phyloP scores from a whole-genome alignment of 2,888 invertebrate species.

The Cheilosia vulpina region DNA sequence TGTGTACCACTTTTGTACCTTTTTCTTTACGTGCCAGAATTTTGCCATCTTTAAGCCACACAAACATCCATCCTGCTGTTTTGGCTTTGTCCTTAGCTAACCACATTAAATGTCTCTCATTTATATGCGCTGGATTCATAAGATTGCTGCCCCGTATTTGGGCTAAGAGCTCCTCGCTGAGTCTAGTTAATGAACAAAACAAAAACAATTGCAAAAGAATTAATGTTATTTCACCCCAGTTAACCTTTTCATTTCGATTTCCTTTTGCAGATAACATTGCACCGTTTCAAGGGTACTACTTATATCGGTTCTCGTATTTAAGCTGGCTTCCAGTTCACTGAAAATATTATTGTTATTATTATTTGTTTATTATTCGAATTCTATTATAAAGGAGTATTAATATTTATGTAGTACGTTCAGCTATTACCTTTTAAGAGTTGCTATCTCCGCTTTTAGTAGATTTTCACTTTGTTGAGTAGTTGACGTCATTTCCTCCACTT shows the following conservation, averaged over 20 bases:
- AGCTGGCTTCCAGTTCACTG: background rate
- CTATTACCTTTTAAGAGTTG: background rate
- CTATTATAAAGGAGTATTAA: background rate
- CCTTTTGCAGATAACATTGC: background rate
- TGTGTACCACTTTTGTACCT: background rate
- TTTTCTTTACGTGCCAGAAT: background rate
- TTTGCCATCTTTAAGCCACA: background rate
- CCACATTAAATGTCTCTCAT: background rate
- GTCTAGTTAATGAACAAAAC: background rate
- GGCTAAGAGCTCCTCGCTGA: background rate
- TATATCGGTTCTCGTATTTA: background rate
- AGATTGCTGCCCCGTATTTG: background rate
- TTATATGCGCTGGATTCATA: background rate
- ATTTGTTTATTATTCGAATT: background rate
- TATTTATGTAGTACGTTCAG: background rate
- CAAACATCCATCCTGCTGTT: background rate
- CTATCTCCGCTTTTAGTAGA: background rate
- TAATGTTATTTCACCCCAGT: background rate
- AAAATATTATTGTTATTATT: background rate
- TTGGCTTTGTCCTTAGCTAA: background rate
- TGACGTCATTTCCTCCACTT: no score
- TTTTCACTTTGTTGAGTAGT: background rate
- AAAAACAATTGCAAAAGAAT: background rate
- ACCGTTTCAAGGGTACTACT: background rate
- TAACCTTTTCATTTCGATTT: background rate